Evolutionary conservation across 2,113 vertebrate genomes (phyloP).

Genomic region (Salvelinus sp.): DNA sequence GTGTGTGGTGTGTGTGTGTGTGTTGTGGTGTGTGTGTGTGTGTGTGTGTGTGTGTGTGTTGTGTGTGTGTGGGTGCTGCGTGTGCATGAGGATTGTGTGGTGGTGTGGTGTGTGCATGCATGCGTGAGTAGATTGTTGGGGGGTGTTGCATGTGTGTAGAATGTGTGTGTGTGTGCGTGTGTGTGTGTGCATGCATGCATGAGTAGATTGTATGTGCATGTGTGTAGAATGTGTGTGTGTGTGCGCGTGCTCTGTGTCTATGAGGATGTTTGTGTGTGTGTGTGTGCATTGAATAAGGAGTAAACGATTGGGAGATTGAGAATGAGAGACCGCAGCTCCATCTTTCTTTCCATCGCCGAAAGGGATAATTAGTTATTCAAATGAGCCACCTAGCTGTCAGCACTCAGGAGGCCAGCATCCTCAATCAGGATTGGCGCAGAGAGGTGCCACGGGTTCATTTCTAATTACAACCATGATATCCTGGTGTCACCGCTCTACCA

Average conservation of each 20-base stretch:
- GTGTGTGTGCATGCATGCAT: too few relatives aligned
- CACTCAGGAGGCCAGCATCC: slow-evolving; percentile 14
- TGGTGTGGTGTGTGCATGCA: too few relatives aligned
- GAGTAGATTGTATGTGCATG: too few relatives aligned
- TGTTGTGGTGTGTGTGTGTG: too few relatives aligned
- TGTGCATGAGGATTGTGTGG: too few relatives aligned
- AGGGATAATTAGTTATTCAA: slow-evolving; percentile 18
- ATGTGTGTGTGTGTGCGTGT: too few relatives aligned
- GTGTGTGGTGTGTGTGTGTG: too few relatives aligned
- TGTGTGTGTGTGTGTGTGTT: too few relatives aligned
- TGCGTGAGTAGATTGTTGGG: too few relatives aligned
- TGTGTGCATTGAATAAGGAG: not conserved
- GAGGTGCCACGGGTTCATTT: slow-evolving; percentile 17
- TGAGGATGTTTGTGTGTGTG: slow-evolving; percentile 4
- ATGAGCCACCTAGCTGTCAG: slow-evolving; percentile 20
- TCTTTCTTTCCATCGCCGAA: not conserved
- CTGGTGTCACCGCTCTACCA: slow-evolving; percentile 8
- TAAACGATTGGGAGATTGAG: not conserved
- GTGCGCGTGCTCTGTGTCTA: not conserved
- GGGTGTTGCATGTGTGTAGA: too few relatives aligned
- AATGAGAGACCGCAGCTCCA: not conserved
- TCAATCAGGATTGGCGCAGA: slow-evolving; percentile 17
- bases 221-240: not conserved
- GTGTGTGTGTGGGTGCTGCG: too few relatives aligned
- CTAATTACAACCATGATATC: slow-evolving; percentile 41